These are phyloP conservation scores for Scrobipalpa atriplicella DNA, from an alignment of 2,888 invertebrate species.

Conservation along the genomic window DNA sequence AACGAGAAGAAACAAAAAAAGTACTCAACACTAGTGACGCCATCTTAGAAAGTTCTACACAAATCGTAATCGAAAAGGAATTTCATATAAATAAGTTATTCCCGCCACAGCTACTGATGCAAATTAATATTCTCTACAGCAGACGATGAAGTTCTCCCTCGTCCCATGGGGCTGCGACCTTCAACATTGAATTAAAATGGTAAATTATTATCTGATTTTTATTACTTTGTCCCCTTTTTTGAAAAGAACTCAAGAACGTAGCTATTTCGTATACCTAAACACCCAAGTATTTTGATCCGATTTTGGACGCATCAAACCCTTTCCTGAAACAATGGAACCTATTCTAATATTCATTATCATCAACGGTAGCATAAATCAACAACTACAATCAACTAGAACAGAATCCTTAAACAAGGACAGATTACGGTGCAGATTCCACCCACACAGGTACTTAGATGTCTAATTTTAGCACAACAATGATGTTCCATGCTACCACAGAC, in stretches of 20 bases:
- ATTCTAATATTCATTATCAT: too few relatives aligned
- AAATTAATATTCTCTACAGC: conserved; percentile 10
- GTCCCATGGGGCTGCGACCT: conserved; percentile 6
- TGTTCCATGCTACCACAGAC: conserved; percentile 1
- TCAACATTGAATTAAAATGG: conserved; percentile 1
- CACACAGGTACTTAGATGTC: too few relatives aligned
- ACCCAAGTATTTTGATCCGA: too few relatives aligned
- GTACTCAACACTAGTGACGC: not conserved
- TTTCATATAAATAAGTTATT: conserved; percentile 17
- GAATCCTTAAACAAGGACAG: too few relatives aligned
- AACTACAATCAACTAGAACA: too few relatives aligned
- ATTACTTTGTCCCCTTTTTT: not conserved
- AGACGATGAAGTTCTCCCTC: conserved; percentile 8
- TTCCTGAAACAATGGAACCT: too few relatives aligned
- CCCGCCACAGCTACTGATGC: not conserved
- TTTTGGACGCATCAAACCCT: too few relatives aligned
- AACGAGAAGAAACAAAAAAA: too few relatives aligned
- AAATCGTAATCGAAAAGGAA: not conserved
- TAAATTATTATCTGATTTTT: not conserved
- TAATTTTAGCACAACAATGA: not conserved
- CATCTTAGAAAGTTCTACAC: not conserved
- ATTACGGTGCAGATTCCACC: too few relatives aligned
- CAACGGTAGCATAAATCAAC: too few relatives aligned
- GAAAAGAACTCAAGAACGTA: too few relatives aligned
- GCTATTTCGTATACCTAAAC: too few relatives aligned